These are phyloP conservation scores for Liasis olivaceus DNA, from an alignment of 2,797 vertebrate species.

Conservation along the genomic window DNA sequence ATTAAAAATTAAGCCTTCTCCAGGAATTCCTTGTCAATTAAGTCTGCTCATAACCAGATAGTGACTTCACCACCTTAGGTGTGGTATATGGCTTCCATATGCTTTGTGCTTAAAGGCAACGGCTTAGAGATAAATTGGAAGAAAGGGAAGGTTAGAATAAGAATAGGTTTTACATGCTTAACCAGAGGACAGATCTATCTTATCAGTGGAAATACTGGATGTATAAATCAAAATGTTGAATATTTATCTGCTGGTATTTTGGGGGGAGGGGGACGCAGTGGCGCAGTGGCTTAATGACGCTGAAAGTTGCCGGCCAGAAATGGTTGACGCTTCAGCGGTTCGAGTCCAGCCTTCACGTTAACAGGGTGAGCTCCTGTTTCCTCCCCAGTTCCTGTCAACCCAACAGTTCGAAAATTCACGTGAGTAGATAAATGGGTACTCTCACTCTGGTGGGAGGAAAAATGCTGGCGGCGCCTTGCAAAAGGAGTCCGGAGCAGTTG, in stretches of 20 bases:
- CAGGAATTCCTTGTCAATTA: background rate
- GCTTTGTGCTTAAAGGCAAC: background rate
- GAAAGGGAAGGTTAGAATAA: background rate
- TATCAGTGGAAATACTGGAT: background rate
- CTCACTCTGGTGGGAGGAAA: too few relatives aligned
- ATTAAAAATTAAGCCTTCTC: background rate
- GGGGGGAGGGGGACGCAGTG: too few relatives aligned
- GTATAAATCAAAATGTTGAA: background rate
- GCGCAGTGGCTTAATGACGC: too few relatives aligned
- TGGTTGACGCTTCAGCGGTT: too few relatives aligned
- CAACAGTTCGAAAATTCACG: too few relatives aligned
- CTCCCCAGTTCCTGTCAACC: too few relatives aligned
- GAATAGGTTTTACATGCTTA: background rate
- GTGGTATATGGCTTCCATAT: background rate
- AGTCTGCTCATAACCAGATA: conserved; percentile 16
- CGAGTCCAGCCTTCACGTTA: too few relatives aligned
- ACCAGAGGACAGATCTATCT: background rate
- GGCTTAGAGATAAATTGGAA: background rate
- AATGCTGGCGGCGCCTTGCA: too few relatives aligned
- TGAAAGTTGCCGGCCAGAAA: too few relatives aligned
- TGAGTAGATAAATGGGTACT: too few relatives aligned
- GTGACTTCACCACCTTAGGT: background rate
- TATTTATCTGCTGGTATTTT: background rate
- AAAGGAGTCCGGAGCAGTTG: too few relatives aligned
- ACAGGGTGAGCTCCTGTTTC: too few relatives aligned